Percentiles rank a stretch among this genome's conserved stretches.
These are phyloP conservation scores for Lagopus muta DNA, from an alignment of 2,113 vertebrate genomes.

Conservation along the genomic window DNA sequence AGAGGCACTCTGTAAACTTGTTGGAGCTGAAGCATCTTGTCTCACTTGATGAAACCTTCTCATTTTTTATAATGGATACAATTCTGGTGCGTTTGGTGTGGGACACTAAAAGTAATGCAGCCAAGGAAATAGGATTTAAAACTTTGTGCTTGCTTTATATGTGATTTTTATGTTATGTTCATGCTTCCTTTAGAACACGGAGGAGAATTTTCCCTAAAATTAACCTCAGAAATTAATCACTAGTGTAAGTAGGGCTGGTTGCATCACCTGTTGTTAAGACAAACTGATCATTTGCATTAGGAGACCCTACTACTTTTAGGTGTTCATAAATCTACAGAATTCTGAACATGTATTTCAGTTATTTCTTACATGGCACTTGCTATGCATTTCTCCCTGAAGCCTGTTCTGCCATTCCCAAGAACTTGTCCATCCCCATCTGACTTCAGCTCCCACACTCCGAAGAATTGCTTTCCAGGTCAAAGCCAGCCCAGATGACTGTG, in stretches of 20 bases:
- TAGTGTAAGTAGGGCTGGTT: background rate
- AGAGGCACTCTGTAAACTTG: background rate
- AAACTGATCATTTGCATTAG: background rate
- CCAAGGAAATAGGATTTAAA: background rate
- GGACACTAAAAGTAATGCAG: background rate
- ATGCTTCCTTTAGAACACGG: background rate
- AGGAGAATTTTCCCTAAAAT: background rate
- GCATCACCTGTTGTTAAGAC: background rate
- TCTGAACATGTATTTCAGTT: background rate
- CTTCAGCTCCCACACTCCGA: accelerated
- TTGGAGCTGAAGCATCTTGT: background rate
- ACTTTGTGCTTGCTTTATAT: accelerated
- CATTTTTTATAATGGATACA: background rate
- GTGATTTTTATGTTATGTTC: background rate
- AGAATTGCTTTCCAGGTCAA: background rate
- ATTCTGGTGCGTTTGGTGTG: background rate
- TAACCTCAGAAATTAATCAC: background rate
- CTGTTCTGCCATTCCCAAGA: background rate
- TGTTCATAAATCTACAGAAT: background rate
- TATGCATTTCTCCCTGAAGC: background rate
- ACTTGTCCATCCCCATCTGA: background rate
- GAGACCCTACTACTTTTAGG: background rate
- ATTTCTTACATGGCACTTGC: background rate
- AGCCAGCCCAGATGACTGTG: background rate
- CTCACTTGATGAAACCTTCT: background rate